phyloP scores from a whole-genome alignment of 2,113 vertebrate genomes.

The Vidua macroura region DNA sequence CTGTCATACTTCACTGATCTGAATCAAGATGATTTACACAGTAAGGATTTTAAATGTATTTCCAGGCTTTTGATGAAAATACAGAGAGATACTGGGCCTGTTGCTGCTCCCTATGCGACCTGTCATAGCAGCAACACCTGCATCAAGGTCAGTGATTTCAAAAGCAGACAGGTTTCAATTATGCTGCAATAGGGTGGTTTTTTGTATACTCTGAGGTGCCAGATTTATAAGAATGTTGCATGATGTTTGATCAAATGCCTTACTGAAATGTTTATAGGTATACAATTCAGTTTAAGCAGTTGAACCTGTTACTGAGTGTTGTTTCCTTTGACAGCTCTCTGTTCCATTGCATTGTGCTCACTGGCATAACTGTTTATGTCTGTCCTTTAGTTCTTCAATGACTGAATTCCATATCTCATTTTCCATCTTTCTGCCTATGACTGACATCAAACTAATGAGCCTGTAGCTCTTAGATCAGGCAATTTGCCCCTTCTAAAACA shows the following conservation, averaged over 20 bases:
- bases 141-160: neutral
- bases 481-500: neutral
- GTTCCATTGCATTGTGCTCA: neutral
- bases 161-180: neutral
- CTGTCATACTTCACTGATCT: neutral
- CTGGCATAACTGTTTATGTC: neutral
- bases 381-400: neutral
- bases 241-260: neutral
- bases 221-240: neutral
- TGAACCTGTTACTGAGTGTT: neutral
- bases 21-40: neutral
- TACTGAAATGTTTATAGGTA: neutral
- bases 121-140: neutral
- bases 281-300: neutral
- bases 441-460: neutral
- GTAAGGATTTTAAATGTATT: neutral
- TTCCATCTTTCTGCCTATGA: neutral
- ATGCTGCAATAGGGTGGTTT: neutral
- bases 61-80: neutral
- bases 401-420: neutral
- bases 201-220: neutral
- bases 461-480: neutral
- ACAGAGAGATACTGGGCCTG: neutral
- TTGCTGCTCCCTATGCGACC: neutral
- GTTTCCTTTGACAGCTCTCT: neutral